Conservation (phyloP, 1,140 invertebrate species). For the Drosophila eugracilis region DNA sequence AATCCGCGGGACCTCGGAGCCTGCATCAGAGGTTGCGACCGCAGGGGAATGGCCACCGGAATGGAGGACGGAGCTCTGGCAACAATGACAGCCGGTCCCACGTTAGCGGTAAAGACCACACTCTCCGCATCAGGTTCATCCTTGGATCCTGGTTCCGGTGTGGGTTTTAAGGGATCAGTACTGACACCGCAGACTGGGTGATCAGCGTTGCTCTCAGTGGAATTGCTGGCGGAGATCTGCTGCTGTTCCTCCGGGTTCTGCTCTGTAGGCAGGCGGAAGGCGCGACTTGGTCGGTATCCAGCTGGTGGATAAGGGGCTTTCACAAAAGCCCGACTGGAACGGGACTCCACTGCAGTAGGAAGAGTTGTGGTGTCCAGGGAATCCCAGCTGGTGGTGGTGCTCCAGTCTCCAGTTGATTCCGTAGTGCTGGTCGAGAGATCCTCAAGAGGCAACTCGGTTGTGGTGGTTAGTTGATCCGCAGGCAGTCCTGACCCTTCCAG, state of each 20-base stretch:
- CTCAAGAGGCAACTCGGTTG: conserved; percentile 54
- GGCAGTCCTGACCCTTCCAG: conserved; percentile 29
- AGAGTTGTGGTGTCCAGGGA: conserved; percentile 44
- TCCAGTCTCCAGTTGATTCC: conserved; percentile 45
- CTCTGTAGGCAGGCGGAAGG: conserved; percentile 69
- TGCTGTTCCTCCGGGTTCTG: conserved; percentile 28
- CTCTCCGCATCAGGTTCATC: conserved; percentile 73
- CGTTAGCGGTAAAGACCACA: conserved; percentile 63
- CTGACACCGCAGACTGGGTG: conserved; percentile 77
- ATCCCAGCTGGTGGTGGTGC: conserved; percentile 53
- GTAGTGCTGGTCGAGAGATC: conserved; percentile 55
- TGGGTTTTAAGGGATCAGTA: conserved; percentile 74
- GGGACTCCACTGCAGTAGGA: conserved; percentile 16
- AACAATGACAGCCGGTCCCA: conserved; percentile 64
- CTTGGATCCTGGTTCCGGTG: conserved; percentile 64
- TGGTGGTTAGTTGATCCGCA: conserved; percentile 37
- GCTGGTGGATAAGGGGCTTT: conserved; percentile 72
- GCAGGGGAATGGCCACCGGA: conserved; percentile 65
- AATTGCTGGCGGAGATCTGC: conserved; percentile 3
- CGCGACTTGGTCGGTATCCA: conserved; percentile 72
- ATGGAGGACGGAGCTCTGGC: conserved; percentile 49
- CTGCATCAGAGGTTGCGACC: conserved; percentile 53
- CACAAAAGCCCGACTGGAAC: conserved; percentile 39
- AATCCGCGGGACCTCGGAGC: conserved; percentile 46
- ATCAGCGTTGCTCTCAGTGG: conserved; percentile 51